Evolutionary conservation across 2,797 vertebrate species (phyloP).

Genomic region (Nannoperca australis): DNA sequence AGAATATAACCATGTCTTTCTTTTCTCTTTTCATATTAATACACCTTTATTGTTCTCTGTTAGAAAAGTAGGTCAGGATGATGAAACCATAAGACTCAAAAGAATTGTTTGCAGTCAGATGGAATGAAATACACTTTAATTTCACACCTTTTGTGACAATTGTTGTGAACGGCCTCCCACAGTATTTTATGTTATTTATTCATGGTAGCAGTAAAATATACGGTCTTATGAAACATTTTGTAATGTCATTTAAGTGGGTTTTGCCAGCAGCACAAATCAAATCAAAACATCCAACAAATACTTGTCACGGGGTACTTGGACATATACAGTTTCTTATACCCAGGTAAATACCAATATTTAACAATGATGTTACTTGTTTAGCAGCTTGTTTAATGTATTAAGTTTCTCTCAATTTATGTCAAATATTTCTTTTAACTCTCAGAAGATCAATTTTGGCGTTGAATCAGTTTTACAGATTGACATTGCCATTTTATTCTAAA

Average conservation of each 20-base stretch:
- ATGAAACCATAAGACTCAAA: conserved; percentile 20
- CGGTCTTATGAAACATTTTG: not conserved
- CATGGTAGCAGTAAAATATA: not conserved
- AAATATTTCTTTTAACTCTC: not conserved
- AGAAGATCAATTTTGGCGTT: not conserved
- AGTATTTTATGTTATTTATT: conserved; percentile 11
- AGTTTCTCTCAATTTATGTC: not conserved
- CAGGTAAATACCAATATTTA: not conserved
- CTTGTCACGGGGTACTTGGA: not conserved
- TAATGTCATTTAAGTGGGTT: not conserved
- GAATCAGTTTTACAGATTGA: not conserved
- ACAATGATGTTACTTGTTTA: not conserved
- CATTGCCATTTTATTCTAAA: conserved; percentile 6
- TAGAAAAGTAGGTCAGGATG: conserved; percentile 32
- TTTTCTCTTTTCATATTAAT: conserved; percentile 9
- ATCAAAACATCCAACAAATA: not conserved
- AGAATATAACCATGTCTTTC: not conserved
- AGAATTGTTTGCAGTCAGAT: conserved; percentile 14
- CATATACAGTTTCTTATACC: not conserved
- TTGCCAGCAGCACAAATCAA: not conserved
- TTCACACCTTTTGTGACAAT: too few relatives aligned
- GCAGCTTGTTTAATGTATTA: not conserved
- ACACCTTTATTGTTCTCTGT: conserved; percentile 15
- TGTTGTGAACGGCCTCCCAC: too few relatives aligned
- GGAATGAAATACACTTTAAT: conserved; percentile 10